phyloP scores from a whole-genome alignment of 2,113 vertebrate species.

The Ochotona curzoniae region DNA sequence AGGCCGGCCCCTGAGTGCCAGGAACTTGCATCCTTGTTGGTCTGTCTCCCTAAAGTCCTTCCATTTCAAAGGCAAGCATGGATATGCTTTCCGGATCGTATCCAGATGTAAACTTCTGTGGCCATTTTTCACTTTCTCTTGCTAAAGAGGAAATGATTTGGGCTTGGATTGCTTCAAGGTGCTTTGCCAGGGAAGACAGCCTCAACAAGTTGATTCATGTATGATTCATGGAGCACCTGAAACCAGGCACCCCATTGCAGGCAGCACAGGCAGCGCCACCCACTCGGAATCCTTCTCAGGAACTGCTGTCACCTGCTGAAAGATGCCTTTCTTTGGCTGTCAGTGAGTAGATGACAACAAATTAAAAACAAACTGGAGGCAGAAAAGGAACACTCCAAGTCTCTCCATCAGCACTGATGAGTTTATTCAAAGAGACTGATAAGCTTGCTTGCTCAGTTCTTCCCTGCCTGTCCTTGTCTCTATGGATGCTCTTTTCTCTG shows the following conservation, averaged over 20 bases:
- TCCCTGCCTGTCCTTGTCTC: neutral
- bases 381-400: neutral
- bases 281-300: slow-evolving; percentile 40
- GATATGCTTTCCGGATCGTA: neutral
- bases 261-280: neutral
- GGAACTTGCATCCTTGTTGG: neutral
- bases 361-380: neutral
- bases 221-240: neutral
- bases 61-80: neutral
- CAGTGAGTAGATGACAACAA: neutral
- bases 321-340: neutral
- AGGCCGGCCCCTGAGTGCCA: neutral
- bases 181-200: slow-evolving; percentile 68
- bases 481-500: neutral
- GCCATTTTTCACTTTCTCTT: slow-evolving; percentile 46
- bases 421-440: neutral
- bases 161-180: slow-evolving; percentile 43
- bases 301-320: slow-evolving; percentile 1
- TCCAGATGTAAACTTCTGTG: neutral
- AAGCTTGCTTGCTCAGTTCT: neutral
- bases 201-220: slow-evolving; percentile 76
- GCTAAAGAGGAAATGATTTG: neutral
- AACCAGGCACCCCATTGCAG: neutral
- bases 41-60: neutral
- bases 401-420: slow-evolving; percentile 8